These are phyloP conservation scores for Huso huso DNA, from an alignment of 2,797 vertebrate genomes.

Conservation along the genomic window DNA sequence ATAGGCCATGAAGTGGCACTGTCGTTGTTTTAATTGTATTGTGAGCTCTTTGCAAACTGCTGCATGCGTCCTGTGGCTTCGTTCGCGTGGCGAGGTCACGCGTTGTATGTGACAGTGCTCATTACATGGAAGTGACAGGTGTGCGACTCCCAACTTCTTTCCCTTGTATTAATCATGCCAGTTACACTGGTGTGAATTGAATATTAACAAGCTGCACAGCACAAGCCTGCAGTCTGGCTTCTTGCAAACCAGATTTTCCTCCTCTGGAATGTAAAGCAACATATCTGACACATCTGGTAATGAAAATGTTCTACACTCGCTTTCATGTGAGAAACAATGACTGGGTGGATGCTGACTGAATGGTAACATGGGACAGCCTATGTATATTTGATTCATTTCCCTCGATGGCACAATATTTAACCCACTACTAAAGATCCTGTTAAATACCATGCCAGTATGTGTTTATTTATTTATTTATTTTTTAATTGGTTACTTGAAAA, in stretches of 20 bases:
- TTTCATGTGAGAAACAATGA: neutral
- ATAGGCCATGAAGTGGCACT: too few species aligned
- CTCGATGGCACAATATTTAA: too few species aligned
- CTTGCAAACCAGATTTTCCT: neutral
- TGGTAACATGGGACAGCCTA: neutral
- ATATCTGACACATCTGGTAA: conserved; percentile 3
- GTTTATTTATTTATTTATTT: too few species aligned
- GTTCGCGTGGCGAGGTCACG: too few species aligned
- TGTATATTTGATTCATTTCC: neutral
- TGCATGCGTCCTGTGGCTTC: too few species aligned
- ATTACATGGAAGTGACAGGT: neutral
- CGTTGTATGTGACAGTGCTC: neutral
- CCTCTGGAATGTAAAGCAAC: neutral
- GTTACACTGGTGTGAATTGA: neutral
- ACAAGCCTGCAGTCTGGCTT: neutral
- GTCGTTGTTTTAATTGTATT: too few species aligned
- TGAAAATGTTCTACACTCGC: neutral
- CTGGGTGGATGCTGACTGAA: neutral
- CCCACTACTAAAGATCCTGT: too few species aligned
- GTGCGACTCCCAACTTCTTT: neutral
- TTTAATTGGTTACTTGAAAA: too few species aligned
- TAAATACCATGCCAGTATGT: too few species aligned
- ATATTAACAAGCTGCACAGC: neutral
- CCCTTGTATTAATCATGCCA: conserved; percentile 3
- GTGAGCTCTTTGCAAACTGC: too few species aligned